phyloP scores from a whole-genome alignment of 2,113 vertebrate species.

The Sprattus sprattus region DNA sequence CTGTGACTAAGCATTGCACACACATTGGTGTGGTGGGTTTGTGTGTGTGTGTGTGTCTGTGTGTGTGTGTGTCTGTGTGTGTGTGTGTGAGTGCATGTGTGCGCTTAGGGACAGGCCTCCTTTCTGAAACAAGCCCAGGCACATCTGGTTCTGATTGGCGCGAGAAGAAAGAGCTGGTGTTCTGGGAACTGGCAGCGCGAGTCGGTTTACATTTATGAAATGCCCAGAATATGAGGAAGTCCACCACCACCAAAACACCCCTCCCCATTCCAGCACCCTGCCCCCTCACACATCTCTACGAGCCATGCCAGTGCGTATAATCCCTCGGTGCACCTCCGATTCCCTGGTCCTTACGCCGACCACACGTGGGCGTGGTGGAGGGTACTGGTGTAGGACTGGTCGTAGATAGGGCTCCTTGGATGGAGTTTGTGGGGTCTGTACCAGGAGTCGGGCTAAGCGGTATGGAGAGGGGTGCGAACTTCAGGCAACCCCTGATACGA shows the following conservation, averaged over 20 bases:
- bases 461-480: neutral
- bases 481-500: neutral
- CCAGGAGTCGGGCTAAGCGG: no score
- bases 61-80: slow-evolving; percentile 16
- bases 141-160: slow-evolving; percentile 74
- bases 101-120: slow-evolving; percentile 11
- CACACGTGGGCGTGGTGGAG: neutral
- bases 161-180: slow-evolving; percentile 61
- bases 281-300: neutral
- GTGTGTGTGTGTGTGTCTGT: slow-evolving; percentile 21
- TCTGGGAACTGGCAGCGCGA: slow-evolving; percentile 64
- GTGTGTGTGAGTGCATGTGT: slow-evolving; percentile 21
- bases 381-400: neutral
- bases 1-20: neutral
- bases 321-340: neutral
- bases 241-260: slow-evolving; percentile 51
- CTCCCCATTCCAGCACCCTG: slow-evolving; percentile 26
- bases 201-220: slow-evolving; percentile 20
- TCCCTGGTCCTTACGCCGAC: neutral
- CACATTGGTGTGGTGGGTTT: neutral
- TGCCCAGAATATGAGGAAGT: slow-evolving; percentile 31
- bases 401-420: neutral
- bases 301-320: neutral
- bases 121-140: slow-evolving; percentile 57
- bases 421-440: no score